Conservation (phyloP, 1,140 invertebrate genomes). For the Leptinotarsa undecemlineata region DNA sequence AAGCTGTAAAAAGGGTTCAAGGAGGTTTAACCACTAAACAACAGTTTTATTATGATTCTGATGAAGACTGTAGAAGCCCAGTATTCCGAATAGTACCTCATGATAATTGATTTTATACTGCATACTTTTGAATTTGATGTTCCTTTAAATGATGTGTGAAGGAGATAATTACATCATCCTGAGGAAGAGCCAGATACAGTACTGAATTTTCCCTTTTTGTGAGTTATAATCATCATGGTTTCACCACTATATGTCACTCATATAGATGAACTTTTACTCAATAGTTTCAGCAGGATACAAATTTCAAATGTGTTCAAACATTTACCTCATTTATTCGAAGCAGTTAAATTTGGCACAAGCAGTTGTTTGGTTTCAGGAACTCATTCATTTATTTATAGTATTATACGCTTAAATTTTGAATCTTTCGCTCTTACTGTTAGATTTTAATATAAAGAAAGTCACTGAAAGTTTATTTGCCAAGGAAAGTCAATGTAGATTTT, state of each 20-base stretch:
- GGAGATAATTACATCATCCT: slow-evolving; percentile 32
- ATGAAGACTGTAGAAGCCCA: slow-evolving; percentile 56
- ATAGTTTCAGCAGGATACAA: slow-evolving; percentile 1
- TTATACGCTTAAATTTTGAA: slow-evolving; percentile 43
- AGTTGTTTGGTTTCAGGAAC: slow-evolving; percentile 3
- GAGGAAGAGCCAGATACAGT: slow-evolving; percentile 34
- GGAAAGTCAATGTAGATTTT: slow-evolving; percentile 31
- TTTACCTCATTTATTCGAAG: slow-evolving; percentile 11
- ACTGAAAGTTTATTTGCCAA: slow-evolving; percentile 30
- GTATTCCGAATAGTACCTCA: slow-evolving; percentile 43
- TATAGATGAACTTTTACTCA: slow-evolving; percentile 16
- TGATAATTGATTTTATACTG: slow-evolving; percentile 41
- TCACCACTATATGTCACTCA: slow-evolving; percentile 9
- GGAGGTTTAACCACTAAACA: slow-evolving; percentile 57
- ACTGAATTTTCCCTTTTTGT: slow-evolving; percentile 18
- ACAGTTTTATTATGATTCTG: slow-evolving; percentile 59
- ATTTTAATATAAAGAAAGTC: slow-evolving; percentile 34
- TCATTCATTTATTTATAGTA: slow-evolving; percentile 26
- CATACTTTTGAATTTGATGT: slow-evolving; percentile 40
- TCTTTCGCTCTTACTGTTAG: slow-evolving; percentile 31
- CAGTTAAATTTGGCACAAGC: neutral
- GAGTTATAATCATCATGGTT: slow-evolving; percentile 21
- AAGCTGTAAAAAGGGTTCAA: slow-evolving; percentile 69
- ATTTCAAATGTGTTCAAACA: neutral
- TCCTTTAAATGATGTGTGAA: slow-evolving; percentile 41